phyloP scores from a whole-genome alignment of 2,888 invertebrate genomes.

The Morpho deidamia region DNA sequence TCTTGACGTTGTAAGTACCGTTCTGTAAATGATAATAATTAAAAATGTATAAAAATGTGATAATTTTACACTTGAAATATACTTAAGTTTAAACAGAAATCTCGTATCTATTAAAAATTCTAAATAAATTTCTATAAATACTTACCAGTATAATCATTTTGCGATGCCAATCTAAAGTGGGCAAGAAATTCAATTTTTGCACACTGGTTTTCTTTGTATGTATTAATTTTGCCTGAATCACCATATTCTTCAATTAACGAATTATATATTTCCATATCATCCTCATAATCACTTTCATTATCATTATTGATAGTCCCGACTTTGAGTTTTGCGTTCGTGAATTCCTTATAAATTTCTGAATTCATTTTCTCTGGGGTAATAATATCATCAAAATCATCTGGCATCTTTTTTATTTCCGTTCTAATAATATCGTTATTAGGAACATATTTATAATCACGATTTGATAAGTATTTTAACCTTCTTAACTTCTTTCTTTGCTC shows the following conservation, averaged over 20 bases:
- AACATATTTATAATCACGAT: constrained; percentile 37
- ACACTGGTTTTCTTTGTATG: constrained; percentile 56
- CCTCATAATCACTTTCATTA: constrained; percentile 71
- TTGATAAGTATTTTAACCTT: constrained; percentile 56
- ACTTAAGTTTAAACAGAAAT: constrained; percentile 9
- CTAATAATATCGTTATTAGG: constrained; percentile 35
- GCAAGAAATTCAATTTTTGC: constrained; percentile 79
- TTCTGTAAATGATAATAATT: constrained; percentile 36
- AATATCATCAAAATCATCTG: constrained; percentile 41
- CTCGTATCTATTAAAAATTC: no score
- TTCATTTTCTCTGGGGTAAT: constrained; percentile 62
- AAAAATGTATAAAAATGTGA: no score
- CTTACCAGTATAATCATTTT: constrained; percentile 79
- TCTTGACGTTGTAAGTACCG: constrained; percentile 81
- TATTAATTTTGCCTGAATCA: neutral
- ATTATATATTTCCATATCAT: constrained; percentile 64
- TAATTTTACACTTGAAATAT: no score
- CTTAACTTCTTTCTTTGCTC: constrained; percentile 71
- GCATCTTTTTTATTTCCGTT: constrained; percentile 36
- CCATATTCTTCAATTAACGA: constrained; percentile 72
- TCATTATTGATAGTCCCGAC: constrained; percentile 59
- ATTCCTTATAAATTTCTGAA: constrained; percentile 60
- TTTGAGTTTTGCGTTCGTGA: constrained; percentile 41
- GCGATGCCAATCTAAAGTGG: constrained; percentile 81
- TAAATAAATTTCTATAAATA: neutral